Base-by-base conservation (phyloP, 92 coral and sea anemone genomes). In the Nematostella vectensis region DNA sequence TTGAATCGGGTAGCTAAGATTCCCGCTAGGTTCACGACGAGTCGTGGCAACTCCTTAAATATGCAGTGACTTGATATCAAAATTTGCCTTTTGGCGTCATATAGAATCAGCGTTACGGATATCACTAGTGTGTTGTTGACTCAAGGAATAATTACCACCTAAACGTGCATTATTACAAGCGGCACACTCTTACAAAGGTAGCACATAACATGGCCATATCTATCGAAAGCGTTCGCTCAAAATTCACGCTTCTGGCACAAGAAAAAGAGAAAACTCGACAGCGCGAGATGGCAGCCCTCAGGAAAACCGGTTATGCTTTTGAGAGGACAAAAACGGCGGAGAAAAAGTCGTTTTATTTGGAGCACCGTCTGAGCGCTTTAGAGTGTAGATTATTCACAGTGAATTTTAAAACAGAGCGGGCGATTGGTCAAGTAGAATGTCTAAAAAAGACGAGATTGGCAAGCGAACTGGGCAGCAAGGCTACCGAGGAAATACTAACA, bases 281-380 rank as follows among this genome's bases (percentile, higher is more conserved):
- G 37, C 40, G 69, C 20, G 69, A 63, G 36, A 63, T 63, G 50
- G 50, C 23, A 1, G 69, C 69, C 0, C 30, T 55, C 31, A 50
- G 50, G 50, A 50, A 63, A 30, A 31, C 58, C 23, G 51, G 51
- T 47, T 3, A 28, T 2, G 69, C 59, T 3, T 23, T 63, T 4
- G 59, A 63, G 15, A 30, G 48, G n/a, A 25, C 27, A 10, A 63
- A 63, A 51, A 29, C 22, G n/a, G 60, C 69, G 0, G 37, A 63
- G 50, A 63, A 63, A 25, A 63, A 36, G 22, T 30, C 59, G 6
- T 63, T 27, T 37, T 63, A 63, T 38, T 21, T 63, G 8, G 22
- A 31, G 17, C 69, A 63, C 50, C 50, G 31, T 31, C n/a, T 30
- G 3, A 27, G 39, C 11, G 69, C 69, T 3, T 26, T 51, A 10